Evolutionary conservation across 2,797 vertebrate species (phyloP), one percentile per base, ranked within the genome.

Genomic region (Zonotrichia albicollis): DNA sequence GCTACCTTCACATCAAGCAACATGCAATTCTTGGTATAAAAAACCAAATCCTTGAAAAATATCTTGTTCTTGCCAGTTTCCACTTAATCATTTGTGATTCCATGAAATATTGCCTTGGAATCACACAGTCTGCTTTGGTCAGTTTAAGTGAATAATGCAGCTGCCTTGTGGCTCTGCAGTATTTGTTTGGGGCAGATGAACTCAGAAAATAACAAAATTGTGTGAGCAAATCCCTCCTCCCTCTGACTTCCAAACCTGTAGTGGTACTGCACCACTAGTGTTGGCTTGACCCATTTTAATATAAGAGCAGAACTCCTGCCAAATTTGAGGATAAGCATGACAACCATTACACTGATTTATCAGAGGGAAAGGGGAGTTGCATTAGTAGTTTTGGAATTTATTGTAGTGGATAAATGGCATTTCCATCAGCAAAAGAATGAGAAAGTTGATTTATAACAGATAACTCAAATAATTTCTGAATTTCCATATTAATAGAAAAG

Each of bases 401-500:
- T 84, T 91, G 50, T 86, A 76, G 83, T 93, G 74, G 26, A 38
- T 91, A 95, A 96, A 93, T 91, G 84, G 73, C 75, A 75, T 95
- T 96, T 96, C 84, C 70, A 92, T 96, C 93, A 92, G 73, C 61
- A 95, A 88, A 94, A 94, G 95, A 94, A 84, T 58, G 72, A 89
- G 75, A 58, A 94, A 50, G 73, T 87, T 91, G 93, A 97, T 95
- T 94, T 96, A 94, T 78, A 94, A 91, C 72, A 87, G 94, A 84
- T 93, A 96, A 93, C 66, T 94, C 82, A 30, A 95, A 96, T 94
- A 95, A 96, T 95, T 95, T 96, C 80, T 88, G 76, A 84, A 97
- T 97, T 97, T 97, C 95, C 94, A 96, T 96, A 87, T 73, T 97
- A 94, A 96, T 96, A 96, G 80, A 82, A 85, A 94, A 91, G 83